Evolutionary conservation across 1,140 invertebrate genomes (phyloP), one percentile per base, ranked within the genome.

Genomic region (Achroia grisella): DNA sequence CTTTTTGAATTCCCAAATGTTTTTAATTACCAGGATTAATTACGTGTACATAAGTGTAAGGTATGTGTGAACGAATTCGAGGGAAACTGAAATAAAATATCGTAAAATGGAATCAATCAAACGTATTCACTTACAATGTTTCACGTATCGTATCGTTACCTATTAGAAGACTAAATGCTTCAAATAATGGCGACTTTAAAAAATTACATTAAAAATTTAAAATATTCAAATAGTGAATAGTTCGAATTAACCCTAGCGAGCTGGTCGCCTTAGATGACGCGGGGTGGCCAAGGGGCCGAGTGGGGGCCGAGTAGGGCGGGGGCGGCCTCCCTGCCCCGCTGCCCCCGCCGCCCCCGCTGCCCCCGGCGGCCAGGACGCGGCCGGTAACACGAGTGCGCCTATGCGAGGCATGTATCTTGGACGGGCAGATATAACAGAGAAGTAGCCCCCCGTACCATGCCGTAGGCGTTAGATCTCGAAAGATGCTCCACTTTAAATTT

Each of bases 381-480:
- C 73, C 78, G 78, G 78, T 80, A 80, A 82, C 74, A 78, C 76
- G 74, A 82, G 78, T 80, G 79, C 75, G 75, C 77, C 79, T 83
- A 83, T 83, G 79, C 79, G 79, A 83, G 75, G 77, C 79, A 83
- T 83, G 79, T 83, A 83, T 83, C 79, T 83, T 83, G 79, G 76
- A 78, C 78, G 70, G 71, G 72, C 79, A 79, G 79, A 83, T 83
- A 83, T 81, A 83, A 80, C 79, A 79, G 78, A 79, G 76, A 81
- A 83, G 77, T 83, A 80, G 79, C 79, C 79, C 78, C 79, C 79
- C 70, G 73, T 74, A 79, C 75, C 69, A 66, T 59, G 74, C 70
- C 77, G 56, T 59, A 70, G 51, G 56, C 48, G 53, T 47, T 56
- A 32, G 37, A 55, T 30, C 29, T 2, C 1, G 39, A 4, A 32